Conservation (phyloP, 2,113 vertebrate genomes). For the Alectura lathami region DNA sequence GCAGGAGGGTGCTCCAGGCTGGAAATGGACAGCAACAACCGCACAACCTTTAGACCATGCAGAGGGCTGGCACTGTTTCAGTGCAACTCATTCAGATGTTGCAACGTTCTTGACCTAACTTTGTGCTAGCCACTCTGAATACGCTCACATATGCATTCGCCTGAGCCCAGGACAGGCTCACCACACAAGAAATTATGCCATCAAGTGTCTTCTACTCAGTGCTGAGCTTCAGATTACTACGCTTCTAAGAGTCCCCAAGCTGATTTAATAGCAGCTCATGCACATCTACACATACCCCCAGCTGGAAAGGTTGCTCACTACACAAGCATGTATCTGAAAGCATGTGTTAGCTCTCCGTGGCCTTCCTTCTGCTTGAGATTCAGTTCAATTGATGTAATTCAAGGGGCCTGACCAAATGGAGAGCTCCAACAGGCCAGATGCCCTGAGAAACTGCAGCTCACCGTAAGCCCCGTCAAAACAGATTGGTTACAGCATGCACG, state of each 20-base stretch:
- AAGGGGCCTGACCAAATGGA: background rate
- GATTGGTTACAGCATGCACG: background rate
- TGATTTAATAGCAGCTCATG: background rate
- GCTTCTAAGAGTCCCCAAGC: background rate
- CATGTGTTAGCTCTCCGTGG: background rate
- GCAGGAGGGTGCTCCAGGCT: background rate
- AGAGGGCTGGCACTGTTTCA: background rate
- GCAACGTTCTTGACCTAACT: background rate
- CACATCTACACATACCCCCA: background rate
- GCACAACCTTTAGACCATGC: background rate
- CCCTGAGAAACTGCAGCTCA: background rate
- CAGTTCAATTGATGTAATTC: background rate
- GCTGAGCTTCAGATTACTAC: background rate
- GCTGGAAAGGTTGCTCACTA: fast-evolving
- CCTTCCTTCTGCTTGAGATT: background rate
- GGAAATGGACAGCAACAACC: background rate
- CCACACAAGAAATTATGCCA: background rate
- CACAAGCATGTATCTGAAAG: background rate
- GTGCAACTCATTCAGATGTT: background rate
- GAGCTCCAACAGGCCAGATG: background rate
- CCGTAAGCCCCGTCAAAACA: background rate
- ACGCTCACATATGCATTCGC: background rate
- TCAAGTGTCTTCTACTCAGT: background rate
- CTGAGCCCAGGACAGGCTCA: background rate
- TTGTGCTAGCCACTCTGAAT: background rate